phyloP scores from a whole-genome alignment of 2,113 vertebrate genomes.

The Dryoscopus gambensis region DNA sequence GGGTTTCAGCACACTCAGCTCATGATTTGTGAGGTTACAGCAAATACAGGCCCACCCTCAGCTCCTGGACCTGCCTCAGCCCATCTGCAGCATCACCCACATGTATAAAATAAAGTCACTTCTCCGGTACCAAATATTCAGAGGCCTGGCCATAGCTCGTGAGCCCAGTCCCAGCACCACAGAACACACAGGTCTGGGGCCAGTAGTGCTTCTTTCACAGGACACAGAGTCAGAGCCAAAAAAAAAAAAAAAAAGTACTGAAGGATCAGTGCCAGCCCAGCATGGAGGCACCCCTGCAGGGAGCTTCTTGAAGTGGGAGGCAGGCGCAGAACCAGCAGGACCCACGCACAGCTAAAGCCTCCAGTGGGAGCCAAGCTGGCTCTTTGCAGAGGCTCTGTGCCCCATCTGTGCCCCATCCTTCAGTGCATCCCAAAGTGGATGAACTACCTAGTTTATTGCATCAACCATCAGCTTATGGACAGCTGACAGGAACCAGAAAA shows the following conservation, averaged over 20 bases:
- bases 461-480: not conserved
- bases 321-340: not conserved
- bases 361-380: not conserved
- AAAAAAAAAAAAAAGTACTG: not conserved
- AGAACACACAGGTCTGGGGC: not conserved
- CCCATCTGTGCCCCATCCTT: not conserved
- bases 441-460: not conserved
- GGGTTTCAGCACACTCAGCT: not conserved
- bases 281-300: not conserved
- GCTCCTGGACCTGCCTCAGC: not conserved
- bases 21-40: not conserved
- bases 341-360: not conserved
- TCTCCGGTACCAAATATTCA: not conserved
- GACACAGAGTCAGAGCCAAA: not conserved
- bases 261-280: not conserved
- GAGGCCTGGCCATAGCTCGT: fast-evolving
- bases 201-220: not conserved
- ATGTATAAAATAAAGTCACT: not conserved
- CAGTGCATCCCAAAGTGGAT: not conserved
- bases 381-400: not conserved
- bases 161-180: not conserved
- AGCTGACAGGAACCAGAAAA: not conserved
- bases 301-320: not conserved
- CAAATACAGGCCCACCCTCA: not conserved
- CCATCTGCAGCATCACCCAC: not conserved